A percentile compares a stretch with the other conserved stretches of the same genome.
Evolutionary conservation across 1,140 invertebrate species (phyloP).

Genomic region (Cephus cinctus): DNA sequence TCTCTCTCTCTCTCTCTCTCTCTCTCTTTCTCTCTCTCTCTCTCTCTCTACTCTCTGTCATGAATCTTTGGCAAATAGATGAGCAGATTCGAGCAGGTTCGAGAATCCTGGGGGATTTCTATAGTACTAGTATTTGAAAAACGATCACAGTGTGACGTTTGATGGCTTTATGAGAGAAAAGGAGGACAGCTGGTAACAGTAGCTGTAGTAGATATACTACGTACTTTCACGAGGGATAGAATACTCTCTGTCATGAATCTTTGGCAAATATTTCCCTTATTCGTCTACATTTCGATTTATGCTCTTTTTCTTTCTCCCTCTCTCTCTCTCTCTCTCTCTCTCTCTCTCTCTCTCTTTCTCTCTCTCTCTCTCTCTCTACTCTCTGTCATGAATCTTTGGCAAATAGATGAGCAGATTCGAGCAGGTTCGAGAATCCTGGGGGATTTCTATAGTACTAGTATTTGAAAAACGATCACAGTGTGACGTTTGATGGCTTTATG

Average conservation of each 20-base stretch:
- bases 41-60: too few species aligned
- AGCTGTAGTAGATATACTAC: too few species aligned
- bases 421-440: too few species aligned
- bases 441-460: too few species aligned
- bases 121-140: slow-evolving; percentile 29
- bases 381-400: too few species aligned
- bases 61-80: too few species aligned
- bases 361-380: background rate
- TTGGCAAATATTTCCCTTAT: too few species aligned
- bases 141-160: slow-evolving; percentile 20
- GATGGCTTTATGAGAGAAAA: slow-evolving; percentile 16
- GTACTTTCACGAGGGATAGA: background rate
- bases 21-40: background rate
- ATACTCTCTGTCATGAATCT: background rate
- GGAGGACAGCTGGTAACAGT: too few species aligned
- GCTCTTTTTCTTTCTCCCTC: too few species aligned
- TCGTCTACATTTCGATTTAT: too few species aligned
- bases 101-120: too few species aligned
- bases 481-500: slow-evolving; percentile 21
- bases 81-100: slow-evolving; percentile 4
- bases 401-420: too few species aligned
- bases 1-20: background rate
- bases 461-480: slow-evolving; percentile 24
- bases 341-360: background rate
- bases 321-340: background rate